A percentile compares a stretch with the other conserved stretches of the same genome.
Evolutionary conservation across 1,140 invertebrate species (phyloP).

Genomic region (Euura saliciscinereae): DNA sequence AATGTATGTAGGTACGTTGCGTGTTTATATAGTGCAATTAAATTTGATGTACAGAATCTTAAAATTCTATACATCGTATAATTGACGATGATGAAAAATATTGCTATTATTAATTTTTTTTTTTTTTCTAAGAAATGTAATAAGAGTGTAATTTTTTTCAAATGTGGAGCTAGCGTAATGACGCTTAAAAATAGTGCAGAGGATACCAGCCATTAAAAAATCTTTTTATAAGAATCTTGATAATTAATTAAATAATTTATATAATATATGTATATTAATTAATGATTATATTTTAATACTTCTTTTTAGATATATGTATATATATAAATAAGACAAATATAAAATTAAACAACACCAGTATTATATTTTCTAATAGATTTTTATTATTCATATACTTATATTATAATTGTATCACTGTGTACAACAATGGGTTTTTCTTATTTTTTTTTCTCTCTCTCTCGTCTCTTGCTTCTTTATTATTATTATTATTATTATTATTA

Average conservation of each 20-base stretch:
- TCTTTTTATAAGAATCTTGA: neutral
- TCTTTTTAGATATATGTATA: neutral
- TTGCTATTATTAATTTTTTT: neutral
- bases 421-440: slow-evolving; percentile 51
- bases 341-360: slow-evolving; percentile 46
- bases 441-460: slow-evolving; percentile 45
- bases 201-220: slow-evolving; percentile 27
- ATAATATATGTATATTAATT: neutral
- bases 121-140: neutral
- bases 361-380: slow-evolving; percentile 62
- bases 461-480: slow-evolving; percentile 37
- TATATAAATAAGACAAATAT: neutral
- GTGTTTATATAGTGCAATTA: no score
- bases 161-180: slow-evolving; percentile 39
- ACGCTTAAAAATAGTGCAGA: slow-evolving; percentile 29
- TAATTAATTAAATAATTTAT: neutral
- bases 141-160: neutral
- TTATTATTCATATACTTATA: slow-evolving; percentile 64
- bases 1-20: no score
- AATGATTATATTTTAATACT: neutral
- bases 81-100: no score
- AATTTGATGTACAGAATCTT: no score
- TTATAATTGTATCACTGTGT: slow-evolving; percentile 64
- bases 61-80: no score
- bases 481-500: slow-evolving; percentile 22